Conservation (phyloP, 1,140 invertebrate species). For the Chironomus tepperi region DNA sequence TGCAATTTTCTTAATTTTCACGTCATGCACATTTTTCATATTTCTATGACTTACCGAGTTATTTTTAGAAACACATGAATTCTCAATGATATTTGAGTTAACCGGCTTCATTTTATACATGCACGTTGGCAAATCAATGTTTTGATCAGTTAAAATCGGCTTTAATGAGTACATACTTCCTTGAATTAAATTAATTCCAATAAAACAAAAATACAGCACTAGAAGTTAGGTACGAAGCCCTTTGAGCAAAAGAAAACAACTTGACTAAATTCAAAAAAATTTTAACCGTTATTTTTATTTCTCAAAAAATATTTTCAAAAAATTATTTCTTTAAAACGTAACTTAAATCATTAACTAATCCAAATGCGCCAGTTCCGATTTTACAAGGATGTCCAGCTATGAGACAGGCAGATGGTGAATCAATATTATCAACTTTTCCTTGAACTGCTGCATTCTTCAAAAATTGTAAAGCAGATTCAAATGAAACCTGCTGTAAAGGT, state of each 20-base stretch:
- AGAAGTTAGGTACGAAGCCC: background rate
- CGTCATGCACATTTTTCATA: background rate
- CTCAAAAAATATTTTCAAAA: background rate
- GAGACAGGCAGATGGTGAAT: constrained; percentile 80
- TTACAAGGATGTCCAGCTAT: constrained; percentile 76
- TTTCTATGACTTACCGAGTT: background rate
- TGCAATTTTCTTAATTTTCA: background rate
- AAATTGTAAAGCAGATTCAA: constrained; percentile 86
- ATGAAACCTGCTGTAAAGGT: constrained; percentile 96
- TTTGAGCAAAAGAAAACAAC: background rate
- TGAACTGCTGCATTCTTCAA: constrained; percentile 68
- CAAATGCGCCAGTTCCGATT: constrained; percentile 78
- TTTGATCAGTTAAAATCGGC: background rate
- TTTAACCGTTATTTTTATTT: background rate
- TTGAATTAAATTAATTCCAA: background rate
- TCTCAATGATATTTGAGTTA: background rate
- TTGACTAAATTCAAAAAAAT: background rate
- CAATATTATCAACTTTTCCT: constrained; percentile 64
- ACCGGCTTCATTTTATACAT: constrained; percentile 35
- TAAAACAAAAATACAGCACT: background rate
- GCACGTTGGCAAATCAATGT: constrained; percentile 34
- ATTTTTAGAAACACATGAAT: constrained; percentile 7
- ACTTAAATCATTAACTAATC: constrained; percentile 3
- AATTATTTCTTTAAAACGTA: background rate
- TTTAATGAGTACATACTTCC: constrained; percentile 1